Percentiles rank a stretch among this genome's conserved stretches.
Evolutionary conservation across 2,797 vertebrate genomes (phyloP).

Genomic region (Florisuga fusca): DNA sequence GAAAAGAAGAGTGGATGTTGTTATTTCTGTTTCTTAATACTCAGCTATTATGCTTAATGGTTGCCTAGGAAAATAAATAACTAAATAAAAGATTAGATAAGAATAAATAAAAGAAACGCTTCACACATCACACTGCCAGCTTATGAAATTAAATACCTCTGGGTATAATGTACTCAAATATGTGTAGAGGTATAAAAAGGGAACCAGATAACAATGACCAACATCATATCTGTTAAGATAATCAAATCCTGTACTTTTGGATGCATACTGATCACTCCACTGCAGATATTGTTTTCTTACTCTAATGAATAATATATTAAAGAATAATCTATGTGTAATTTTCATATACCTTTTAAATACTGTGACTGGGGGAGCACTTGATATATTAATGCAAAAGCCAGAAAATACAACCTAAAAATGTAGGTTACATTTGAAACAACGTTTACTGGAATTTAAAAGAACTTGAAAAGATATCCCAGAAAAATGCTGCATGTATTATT

Average conservation of each 20-base stretch:
- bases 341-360: not conserved
- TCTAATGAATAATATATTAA: not conserved
- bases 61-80: conserved; percentile 14
- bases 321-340: not conserved
- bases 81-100: not conserved
- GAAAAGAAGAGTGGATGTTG: not conserved
- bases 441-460: not conserved
- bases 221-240: conserved; percentile 6
- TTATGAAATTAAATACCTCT: conserved; percentile 28
- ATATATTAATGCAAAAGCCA: not conserved
- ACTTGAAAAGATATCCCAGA: not conserved
- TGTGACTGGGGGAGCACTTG: not conserved
- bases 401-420: not conserved
- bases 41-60: not conserved
- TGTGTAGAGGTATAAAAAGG: not conserved
- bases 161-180: conserved; percentile 1
- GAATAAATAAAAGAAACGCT: conserved; percentile 51
- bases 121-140: not conserved
- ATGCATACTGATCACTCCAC: not conserved
- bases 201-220: not conserved
- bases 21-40: not conserved
- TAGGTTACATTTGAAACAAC: not conserved
- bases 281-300: not conserved
- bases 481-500: not conserved
- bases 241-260: not conserved